Conservation (phyloP, 2,797 vertebrate species). For the Lithobates sylvaticus region DNA sequence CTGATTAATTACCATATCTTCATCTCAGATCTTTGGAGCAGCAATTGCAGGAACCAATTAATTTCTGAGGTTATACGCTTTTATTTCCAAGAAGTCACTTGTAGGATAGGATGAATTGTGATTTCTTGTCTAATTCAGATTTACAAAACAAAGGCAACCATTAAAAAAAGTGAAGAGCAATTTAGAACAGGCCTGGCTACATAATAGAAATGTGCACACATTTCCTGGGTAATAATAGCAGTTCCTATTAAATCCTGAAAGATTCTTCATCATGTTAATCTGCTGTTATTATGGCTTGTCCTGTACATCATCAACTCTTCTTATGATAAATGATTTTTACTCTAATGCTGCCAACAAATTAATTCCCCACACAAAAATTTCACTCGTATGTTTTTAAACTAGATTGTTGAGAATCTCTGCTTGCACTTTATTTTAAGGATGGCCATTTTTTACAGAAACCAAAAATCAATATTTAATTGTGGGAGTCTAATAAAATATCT, state of each 20-base stretch:
- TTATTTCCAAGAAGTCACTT: constrained; percentile 50
- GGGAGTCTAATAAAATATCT: too few relatives aligned
- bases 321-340: constrained; percentile 52
- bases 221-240: constrained; percentile 45
- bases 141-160: constrained; percentile 49
- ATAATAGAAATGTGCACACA: constrained; percentile 43
- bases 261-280: constrained; percentile 53
- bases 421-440: not conserved
- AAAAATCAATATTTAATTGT: too few relatives aligned
- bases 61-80: constrained; percentile 44
- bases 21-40: constrained; percentile 49
- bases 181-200: constrained; percentile 25
- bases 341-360: constrained; percentile 37
- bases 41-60: constrained; percentile 49
- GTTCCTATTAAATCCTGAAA: constrained; percentile 46
- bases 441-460: too few relatives aligned
- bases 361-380: constrained; percentile 1
- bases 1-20: constrained; percentile 56
- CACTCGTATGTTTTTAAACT: not conserved
- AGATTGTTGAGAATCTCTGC: not conserved
- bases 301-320: constrained; percentile 48
- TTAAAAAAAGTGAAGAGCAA: constrained; percentile 40
- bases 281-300: constrained; percentile 45
- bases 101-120: constrained; percentile 7
- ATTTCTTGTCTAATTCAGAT: constrained; percentile 31